Evolutionary conservation across 2,888 invertebrate species (phyloP), one percentile per base, ranked within the genome.

Genomic region (Sipunculus nudus): DNA sequence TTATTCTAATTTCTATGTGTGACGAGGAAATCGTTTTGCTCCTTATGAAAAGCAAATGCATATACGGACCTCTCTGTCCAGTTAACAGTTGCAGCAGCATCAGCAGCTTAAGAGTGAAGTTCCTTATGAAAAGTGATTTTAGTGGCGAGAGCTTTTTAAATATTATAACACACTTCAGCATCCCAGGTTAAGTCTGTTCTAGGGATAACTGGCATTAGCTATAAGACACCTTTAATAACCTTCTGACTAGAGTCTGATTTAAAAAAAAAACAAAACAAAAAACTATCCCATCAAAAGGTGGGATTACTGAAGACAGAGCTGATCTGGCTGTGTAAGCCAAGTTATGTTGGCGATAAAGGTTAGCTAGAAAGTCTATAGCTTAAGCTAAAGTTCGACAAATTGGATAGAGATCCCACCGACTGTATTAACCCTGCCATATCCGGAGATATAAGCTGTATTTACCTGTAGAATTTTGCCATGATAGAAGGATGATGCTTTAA

Each of bases 211-310:
- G 65, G 70, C 23, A 55, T 54, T 16, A 29, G 19, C 28, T 61
- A 19, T 47, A 59, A 65, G 19, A 66, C 43, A 1, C 66, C 68
- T 54, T 58, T 63, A 68, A 50, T 26, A 68, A 68, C n/a, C 60
- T 48, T 29, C 35, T 50, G 23, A 68, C 32, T 31, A 60, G 25
- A 5, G 46, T 48, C 29, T 58, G 40, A 16, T 52, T 25, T 2
- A 57, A 49, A 26, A n/a, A n/a, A 53, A 32, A n/a, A n/a, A n/a
- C n/a, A n/a, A n/a, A n/a, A n/a, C n/a, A n/a, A n/a, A n/a, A n/a
- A n/a, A n/a, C 19, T 26, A 13, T 26, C 39, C n/a, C 10, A 32
- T 31, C 29, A 8, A 6, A n/a, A 3, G 25, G 5, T 2, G 13
- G 5, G 8, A 45, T n/a, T 19, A 55, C 28, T 23, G 48, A 35